Evolutionary conservation across 2,113 vertebrate genomes (phyloP).

Genomic region (Peromyscus californicus): DNA sequence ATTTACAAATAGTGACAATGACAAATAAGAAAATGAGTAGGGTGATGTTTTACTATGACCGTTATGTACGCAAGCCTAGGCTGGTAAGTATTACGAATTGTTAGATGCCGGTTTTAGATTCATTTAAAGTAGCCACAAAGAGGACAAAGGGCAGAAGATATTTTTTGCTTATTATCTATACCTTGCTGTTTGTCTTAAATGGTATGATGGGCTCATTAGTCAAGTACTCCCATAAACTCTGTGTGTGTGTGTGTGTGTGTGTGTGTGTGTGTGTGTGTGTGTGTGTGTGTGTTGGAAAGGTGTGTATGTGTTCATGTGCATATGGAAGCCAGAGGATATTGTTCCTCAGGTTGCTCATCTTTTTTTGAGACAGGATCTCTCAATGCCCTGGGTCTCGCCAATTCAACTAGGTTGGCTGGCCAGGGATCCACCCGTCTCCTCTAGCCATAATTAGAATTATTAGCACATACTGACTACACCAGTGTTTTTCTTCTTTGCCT

Average conservation of each 20-base stretch:
- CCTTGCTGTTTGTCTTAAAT: not conserved
- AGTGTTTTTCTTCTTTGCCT: not conserved
- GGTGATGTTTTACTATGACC: not conserved
- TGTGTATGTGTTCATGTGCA: not conserved
- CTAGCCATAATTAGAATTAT: not conserved
- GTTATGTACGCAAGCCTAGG: fast-evolving
- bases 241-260: not conserved
- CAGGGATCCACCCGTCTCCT: not conserved
- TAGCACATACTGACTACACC: no score
- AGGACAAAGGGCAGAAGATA: not conserved
- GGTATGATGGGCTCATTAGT: not conserved
- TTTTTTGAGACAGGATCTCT: not conserved
- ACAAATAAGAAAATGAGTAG: not conserved
- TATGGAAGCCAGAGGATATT: not conserved
- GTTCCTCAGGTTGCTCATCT: not conserved
- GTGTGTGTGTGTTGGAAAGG: not conserved
- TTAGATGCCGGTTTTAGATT: not conserved
- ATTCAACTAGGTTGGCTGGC: not conserved
- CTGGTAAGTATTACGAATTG: not conserved
- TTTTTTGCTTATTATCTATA: not conserved
- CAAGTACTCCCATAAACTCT: not conserved
- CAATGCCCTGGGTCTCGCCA: not conserved
- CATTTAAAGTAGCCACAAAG: not conserved
- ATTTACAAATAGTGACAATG: not conserved
- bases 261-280: not conserved